These are phyloP conservation scores for Aphaenogaster floridana DNA, from an alignment of 1,140 invertebrate species.

Conservation along the genomic window DNA sequence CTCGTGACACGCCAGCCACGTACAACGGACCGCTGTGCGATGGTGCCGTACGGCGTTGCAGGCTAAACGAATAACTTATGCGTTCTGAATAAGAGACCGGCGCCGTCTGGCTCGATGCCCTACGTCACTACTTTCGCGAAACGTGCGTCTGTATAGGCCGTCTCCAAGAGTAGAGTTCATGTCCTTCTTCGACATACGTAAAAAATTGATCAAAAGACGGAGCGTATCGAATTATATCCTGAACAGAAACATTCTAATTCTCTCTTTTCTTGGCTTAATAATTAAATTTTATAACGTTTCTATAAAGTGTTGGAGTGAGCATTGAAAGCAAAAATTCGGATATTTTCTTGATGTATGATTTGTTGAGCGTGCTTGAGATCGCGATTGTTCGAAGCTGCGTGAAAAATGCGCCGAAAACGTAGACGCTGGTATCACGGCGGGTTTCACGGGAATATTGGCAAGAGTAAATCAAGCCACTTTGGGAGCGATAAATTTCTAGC, in stretches of 20 bases:
- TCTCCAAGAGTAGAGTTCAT: background rate
- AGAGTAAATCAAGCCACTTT: conserved; percentile 53
- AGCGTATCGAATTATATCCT: background rate
- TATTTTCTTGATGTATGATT: conserved; percentile 11
- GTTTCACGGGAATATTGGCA: conserved; percentile 41
- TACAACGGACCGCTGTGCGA: conserved; percentile 49
- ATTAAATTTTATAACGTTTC: background rate
- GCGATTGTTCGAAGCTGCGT: conserved; percentile 28
- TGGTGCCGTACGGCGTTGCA: conserved; percentile 29
- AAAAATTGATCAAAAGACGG: background rate
- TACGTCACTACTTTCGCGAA: conserved; percentile 50
- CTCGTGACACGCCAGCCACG: conserved; percentile 72
- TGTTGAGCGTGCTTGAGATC: conserved; percentile 3
- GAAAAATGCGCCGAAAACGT: conserved; percentile 24
- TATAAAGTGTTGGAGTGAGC: background rate
- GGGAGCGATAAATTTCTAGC: conserved; percentile 54
- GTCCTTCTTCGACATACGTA: background rate
- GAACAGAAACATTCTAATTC: background rate
- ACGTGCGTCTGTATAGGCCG: background rate
- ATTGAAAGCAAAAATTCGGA: background rate
- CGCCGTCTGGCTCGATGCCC: conserved; percentile 49
- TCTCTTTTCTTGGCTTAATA: background rate
- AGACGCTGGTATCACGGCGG: conserved; percentile 16
- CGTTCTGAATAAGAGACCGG: conserved; percentile 73
- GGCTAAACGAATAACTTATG: conserved; percentile 76